Evolutionary conservation across 2,113 vertebrate species (phyloP).

Genomic region (Platanista minor): DNA sequence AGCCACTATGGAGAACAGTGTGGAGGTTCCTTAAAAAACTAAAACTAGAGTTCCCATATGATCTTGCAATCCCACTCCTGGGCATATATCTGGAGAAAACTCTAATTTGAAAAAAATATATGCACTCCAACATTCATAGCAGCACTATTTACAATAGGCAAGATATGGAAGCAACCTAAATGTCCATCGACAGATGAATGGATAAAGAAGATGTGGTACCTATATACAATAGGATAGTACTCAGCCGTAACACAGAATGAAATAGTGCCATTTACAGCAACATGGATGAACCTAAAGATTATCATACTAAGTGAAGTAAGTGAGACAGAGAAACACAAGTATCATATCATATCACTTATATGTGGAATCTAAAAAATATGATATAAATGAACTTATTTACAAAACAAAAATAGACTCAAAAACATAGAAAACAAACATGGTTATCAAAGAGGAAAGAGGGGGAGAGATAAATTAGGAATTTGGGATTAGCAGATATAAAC

Average conservation of each 20-base stretch:
- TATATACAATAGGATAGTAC: not conserved
- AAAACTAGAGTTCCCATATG: not conserved
- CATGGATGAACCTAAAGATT: not conserved
- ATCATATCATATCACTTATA: not conserved
- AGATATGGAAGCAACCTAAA: not conserved
- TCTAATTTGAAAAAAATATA: not conserved
- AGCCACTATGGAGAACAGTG: not conserved
- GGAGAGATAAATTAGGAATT: not conserved
- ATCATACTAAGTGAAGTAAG: not conserved
- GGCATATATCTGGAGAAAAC: not conserved
- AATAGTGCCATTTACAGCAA: not conserved
- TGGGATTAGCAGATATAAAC: not conserved
- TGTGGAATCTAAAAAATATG: not conserved
- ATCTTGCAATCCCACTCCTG: not conserved
- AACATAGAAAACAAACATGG: not conserved
- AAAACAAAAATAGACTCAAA: not conserved
- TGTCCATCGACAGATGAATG: not conserved
- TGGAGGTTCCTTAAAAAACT: not conserved
- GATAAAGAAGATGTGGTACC: not conserved
- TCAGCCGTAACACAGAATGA: not conserved
- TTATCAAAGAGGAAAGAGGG: not conserved
- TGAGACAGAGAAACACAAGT: not conserved
- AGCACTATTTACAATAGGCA: not conserved
- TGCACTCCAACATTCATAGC: not conserved
- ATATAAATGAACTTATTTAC: not conserved